These are phyloP conservation scores for Xiphophorus couchianus DNA, from an alignment of 2,113 vertebrate species.

Conservation along the genomic window DNA sequence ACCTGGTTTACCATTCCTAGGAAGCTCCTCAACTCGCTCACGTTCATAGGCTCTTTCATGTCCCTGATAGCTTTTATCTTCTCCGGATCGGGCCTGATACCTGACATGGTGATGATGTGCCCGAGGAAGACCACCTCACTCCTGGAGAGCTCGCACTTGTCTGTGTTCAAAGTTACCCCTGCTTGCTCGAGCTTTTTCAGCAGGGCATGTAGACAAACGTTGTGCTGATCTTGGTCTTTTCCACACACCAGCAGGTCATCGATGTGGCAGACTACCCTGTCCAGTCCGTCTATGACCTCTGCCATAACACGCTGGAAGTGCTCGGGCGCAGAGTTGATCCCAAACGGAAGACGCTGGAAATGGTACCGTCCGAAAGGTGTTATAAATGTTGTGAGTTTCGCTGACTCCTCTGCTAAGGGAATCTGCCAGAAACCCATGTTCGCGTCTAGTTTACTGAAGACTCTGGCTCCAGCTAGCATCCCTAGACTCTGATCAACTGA, in stretches of 20 bases:
- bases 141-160: not conserved
- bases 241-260: slow-evolving; percentile 40
- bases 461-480: not conserved
- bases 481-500: slow-evolving; percentile 29
- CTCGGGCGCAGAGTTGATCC: slow-evolving; percentile 1
- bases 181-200: not conserved
- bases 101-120: not conserved
- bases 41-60: not conserved
- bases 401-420: slow-evolving; percentile 5
- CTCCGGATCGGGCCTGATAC: slow-evolving; percentile 18
- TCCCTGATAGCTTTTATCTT: slow-evolving; percentile 23
- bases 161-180: not conserved
- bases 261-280: slow-evolving; percentile 35
- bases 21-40: slow-evolving; percentile 9
- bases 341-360: slow-evolving; percentile 9
- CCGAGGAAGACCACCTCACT: not conserved
- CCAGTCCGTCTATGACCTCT: slow-evolving; percentile 8
- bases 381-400: slow-evolving; percentile 14
- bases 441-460: slow-evolving; percentile 37
- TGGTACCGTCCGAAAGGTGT: slow-evolving; percentile 27
- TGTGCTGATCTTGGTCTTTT: not conserved
- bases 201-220: not conserved
- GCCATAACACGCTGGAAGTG: slow-evolving; percentile 46
- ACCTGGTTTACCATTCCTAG: slow-evolving; percentile 44
- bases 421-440: slow-evolving; percentile 44